A percentile compares a stretch with the other conserved stretches of the same genome.
Evolutionary conservation across 2,888 invertebrate species (phyloP).

Genomic region (Nephrocerus scutellatus): DNA sequence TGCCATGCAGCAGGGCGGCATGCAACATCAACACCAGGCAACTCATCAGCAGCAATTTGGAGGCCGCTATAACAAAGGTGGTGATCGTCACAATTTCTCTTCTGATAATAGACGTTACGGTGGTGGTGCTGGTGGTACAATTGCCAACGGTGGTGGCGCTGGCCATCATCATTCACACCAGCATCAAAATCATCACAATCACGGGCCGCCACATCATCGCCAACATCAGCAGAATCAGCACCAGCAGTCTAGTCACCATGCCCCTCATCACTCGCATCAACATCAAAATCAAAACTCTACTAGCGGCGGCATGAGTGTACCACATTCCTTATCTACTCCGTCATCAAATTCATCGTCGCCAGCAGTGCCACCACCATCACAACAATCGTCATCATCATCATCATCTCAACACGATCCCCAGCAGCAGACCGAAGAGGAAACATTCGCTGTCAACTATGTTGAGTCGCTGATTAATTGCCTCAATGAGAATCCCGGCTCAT

Average conservation of each 20-base stretch:
- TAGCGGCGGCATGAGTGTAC: conserved; percentile 1
- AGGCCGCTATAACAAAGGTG: too few relatives aligned
- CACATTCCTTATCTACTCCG: too few relatives aligned
- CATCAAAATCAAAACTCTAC: conserved; percentile 8
- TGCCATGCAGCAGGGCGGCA: too few relatives aligned
- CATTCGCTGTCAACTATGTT: conserved; percentile 50
- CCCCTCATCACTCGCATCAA: conserved; percentile 1
- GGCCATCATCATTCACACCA: conserved; percentile 16
- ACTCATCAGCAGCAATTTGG: too few relatives aligned
- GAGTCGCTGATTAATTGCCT: conserved; percentile 61
- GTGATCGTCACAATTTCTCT: too few relatives aligned
- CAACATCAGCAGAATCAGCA: conserved; percentile 19
- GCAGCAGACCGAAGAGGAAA: conserved; percentile 27
- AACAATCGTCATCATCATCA: conserved; percentile 8
- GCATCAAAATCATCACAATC: conserved; percentile 20
- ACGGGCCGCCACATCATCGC: conserved; percentile 17
- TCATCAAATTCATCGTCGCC: too few relatives aligned
- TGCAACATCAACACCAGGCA: conserved; percentile 21
- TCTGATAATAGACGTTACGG: conserved; percentile 18
- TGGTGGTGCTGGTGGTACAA: too few relatives aligned
- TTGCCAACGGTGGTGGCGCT: conserved; percentile 13
- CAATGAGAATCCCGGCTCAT: conserved; percentile 66
- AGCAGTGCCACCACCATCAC: conserved; percentile 13
- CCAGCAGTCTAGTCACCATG: conserved; percentile 21
- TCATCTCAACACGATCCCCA: conserved; percentile 10